Conservation (phyloP, 2,888 invertebrate genomes). For the Lacanobia oleracea region DNA sequence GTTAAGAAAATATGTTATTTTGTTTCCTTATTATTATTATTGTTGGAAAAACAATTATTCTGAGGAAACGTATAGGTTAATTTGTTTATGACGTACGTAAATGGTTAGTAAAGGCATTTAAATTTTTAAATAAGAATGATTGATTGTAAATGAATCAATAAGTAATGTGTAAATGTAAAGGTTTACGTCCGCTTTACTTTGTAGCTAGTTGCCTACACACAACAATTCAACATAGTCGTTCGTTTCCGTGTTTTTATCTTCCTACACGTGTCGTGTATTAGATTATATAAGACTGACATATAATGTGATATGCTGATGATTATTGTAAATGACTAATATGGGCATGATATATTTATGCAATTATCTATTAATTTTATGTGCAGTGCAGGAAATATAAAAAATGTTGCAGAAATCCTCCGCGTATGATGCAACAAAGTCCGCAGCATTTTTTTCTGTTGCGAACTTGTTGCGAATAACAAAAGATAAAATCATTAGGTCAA, state of each 20-base stretch:
- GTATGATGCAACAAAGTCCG: constrained; percentile 39
- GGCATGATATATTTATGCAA: constrained; percentile 37
- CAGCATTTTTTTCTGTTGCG: constrained; percentile 14
- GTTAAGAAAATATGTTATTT: constrained; percentile 26
- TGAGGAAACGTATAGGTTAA: constrained; percentile 40
- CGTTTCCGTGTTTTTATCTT: constrained; percentile 64
- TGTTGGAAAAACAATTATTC: constrained; percentile 41
- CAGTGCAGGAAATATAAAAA: constrained; percentile 53
- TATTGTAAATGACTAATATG: constrained; percentile 62
- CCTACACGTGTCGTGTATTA: constrained; percentile 65
- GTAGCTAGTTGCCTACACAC: constrained; percentile 39
- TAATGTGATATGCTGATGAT: constrained; percentile 49
- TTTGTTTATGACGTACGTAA: constrained; percentile 47
- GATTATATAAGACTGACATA: constrained; percentile 62
- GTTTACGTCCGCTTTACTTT: constrained; percentile 57
- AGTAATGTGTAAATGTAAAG: constrained; percentile 37
- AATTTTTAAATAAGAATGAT: constrained; percentile 44
- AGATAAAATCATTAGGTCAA: constrained; percentile 10
- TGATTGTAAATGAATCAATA: constrained; percentile 40
- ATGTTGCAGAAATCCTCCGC: constrained; percentile 29
- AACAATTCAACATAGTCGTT: constrained; percentile 56
- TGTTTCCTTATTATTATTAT: constrained; percentile 53
- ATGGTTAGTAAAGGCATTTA: constrained; percentile 31
- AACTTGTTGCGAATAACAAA: constrained; percentile 20
- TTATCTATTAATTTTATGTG: constrained; percentile 44